Base-by-base conservation (phyloP, 1,140 invertebrate genomes). In the Lucilia cuprina region DNA sequence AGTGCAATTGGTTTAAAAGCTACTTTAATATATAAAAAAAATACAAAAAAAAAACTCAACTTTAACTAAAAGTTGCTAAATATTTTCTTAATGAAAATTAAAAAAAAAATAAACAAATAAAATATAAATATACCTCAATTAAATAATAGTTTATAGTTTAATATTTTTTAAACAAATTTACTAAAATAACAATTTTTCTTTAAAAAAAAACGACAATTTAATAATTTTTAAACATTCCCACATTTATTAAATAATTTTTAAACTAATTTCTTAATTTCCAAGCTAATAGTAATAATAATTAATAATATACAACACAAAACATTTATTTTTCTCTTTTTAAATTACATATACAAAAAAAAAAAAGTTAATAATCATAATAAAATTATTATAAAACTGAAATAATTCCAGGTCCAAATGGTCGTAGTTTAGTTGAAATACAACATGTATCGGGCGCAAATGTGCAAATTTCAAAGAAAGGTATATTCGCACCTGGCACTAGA, bases 381-480 rank as follows among this genome's bases (percentile, higher is more conserved):
- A 55, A 60, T 80, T 80, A 35, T 78, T 78, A 78, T 47, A 82
- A 84, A 82, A 65, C 5, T n/a, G 17, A 84, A 83, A 50, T 83
- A 85, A 82, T 84, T 90, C 35, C 91, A 95, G 95, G 95, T 92
- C 98, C 97, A 87, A 97, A 97, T 90, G 98, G 98, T 85, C 96
- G 97, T 92, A 96, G 96, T 91, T 94, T 99, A 90, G 96, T 98
- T 89, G 98, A 99, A 94, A 98, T 99, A 92, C 98, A 99, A 93
- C 96, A 98, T 92, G 94, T 96, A 91, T 98, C 96, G 91, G 97
- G 97, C 91, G 97, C 98, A 91, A 98, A 96, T 93, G 98, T 99
- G 92, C 98, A 99, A 93, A 99, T 99, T 92, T 98, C 97, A 87
- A 99, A 99, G 94, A 99, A 99, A 93, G 98, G 98, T 90, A 97